Evolutionary conservation across 2,113 vertebrate species (phyloP), one percentile per base, ranked within the genome.

Genomic region (Gobius niger): DNA sequence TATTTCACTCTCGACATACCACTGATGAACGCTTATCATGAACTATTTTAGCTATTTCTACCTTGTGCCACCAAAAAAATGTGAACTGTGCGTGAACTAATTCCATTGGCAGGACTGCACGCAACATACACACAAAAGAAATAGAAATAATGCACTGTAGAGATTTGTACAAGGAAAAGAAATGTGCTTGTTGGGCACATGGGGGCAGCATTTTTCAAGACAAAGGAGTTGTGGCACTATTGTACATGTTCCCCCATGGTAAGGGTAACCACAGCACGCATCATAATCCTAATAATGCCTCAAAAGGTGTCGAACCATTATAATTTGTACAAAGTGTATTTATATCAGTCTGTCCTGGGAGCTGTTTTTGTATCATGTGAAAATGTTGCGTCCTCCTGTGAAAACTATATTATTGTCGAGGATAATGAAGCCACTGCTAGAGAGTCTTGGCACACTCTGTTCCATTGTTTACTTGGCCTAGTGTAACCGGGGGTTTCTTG

Each of bases 401-500:
- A 34, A 34, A 40, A 13, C 47, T 18, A 34, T 9, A 13, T 49
- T 3, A 34, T 5, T 65, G 19, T 49, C 47, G 1, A 14, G 9
- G 0, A 49, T 24, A 34, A 50, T 9, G 34, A 9, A 50, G 8
- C 12, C 9, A 47, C 18, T 15, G 1, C 7, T 34, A 10, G 24
- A 11, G 34, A 49, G 18, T 46, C 11, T 16, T 47, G 18, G 62
- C 46, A 34, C 5, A 34, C 46, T 63, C 16, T 6, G 60, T 16
- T 16, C 44, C 7, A 13, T 42, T 65, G 64, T 65, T 51, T 50
- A 65, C 40, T 7, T 60, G 56, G 40, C 56, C 56, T 60, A n/a
- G 56, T 51, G 11, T 41, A 52, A 24, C 24, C n/a, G 47, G 44
- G 60, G 14, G 44, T 18, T 50, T 49, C 47, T 65, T 41, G 24